Evolutionary conservation across 2,888 invertebrate species (phyloP), one percentile per base, ranked within the genome.

Genomic region (Netelia virgata): DNA sequence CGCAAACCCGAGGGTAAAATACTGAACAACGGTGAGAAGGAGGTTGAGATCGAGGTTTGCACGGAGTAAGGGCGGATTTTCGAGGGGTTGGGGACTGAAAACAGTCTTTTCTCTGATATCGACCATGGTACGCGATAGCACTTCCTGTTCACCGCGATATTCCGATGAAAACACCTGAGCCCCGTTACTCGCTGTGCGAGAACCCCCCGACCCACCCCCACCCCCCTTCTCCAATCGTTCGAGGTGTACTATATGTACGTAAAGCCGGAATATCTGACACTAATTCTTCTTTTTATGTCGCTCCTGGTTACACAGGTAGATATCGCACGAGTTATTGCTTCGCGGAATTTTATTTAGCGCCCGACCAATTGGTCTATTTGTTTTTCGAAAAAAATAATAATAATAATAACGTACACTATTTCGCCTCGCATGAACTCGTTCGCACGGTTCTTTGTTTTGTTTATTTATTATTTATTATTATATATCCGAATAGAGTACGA

Each of bases 161-260:
- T 87, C 87, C 84, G 79, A 69, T 87, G 69, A 85, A 88, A 90
- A 90, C 91, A 90, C 90, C 90, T 90, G 90, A 91, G 88, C 85
- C 88, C 87, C 82, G 82, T 23, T 9, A 75, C 53, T 43, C 50
- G 66, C 23, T 16, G 10, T 73, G 41, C 23, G 18, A 73, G 72
- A 82, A 68, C 1, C 36, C 47, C 20, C 16, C 18, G 9, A 1
- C 47, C 43, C 20, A 8, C 28, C 61, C 1, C 75, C 50, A 3
- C 66, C 70, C 57, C 5, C 11, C 41, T 28, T 16, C 55, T 6
- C 36, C 5, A 3, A 36, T 36, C 36, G 36, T 36, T 36, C 36
- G 36, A 36, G 47, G 14, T 47, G 47, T 47, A 14, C 14, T 14
- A 47, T 23, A 64, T 59, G 68, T 47, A 36, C 43, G 73, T 57